Base-by-base conservation (phyloP, 2,113 vertebrate genomes). In the Albula glossodonta region DNA sequence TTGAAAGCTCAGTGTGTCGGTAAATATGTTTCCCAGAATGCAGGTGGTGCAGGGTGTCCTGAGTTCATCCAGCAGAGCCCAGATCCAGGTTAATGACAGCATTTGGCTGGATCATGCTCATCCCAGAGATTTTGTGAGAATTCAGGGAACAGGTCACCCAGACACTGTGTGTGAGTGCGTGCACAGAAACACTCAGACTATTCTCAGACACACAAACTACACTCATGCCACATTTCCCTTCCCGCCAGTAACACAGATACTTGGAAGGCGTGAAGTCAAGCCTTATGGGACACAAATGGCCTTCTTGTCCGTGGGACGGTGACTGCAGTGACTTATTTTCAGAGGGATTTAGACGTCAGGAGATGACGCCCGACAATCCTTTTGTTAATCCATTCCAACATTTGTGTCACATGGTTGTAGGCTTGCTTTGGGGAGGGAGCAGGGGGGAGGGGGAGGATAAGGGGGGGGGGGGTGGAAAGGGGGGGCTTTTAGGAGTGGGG, bases 271-370 rank as follows among this genome's bases (percentile, higher is more conserved):
- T n/a, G 4, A 53, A 52, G 52, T 22, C 53, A 15, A 5, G 80
- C 22, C 25, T 1, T 81, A 31, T 81, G 79, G 17, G 53, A 48
- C 52, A 15, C 22, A 66, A 25, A 51, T 22, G 22, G 51, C n/a
- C 41, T 15, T 17, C 80, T 60, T 90, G 90, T 92, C 90, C 92
- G 88, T 89, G 90, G 90, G 88, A 90, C 83, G 85, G 87, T 89
- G 89, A 87, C 90, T 89, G 86, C 49, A 22, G 19, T 87, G 89
- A 83, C 91, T 91, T 88, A 90, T 89, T 89, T 92, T 92, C 89
- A 92, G 90, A 86, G 84, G 91, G 92, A 90, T 94, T 92, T 93
- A 90, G 85, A 88, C 87, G 93, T 87, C 60, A 70, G 80, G 87
- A 91, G 89, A 93, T 90, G 91, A 78, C 51, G 63, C 63, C 80